These are phyloP conservation scores for Hydriomena furcata DNA, from an alignment of 2,888 invertebrate species.

Conservation along the genomic window DNA sequence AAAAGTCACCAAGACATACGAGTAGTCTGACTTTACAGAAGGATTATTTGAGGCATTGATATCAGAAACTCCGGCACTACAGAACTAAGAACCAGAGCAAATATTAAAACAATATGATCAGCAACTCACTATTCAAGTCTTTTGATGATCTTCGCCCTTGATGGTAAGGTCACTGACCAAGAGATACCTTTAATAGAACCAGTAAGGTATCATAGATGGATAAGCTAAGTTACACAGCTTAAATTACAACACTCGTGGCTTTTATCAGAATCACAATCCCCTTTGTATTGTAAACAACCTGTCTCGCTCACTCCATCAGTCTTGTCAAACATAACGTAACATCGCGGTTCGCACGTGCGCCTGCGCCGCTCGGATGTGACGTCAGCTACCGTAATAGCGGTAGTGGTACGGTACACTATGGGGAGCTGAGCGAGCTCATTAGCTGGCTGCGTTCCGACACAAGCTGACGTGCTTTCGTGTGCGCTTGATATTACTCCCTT, in stretches of 20 bases:
- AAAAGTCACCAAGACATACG: no score
- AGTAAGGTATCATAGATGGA: no score
- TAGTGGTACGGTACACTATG: conserved; percentile 23
- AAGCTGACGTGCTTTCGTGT: conserved; percentile 39
- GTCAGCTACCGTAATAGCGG: conserved; percentile 52
- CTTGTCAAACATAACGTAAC: conserved; percentile 28
- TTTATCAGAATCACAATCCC: conserved; percentile 6
- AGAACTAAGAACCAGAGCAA: no score
- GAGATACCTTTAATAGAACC: no score
- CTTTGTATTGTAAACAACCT: conserved; percentile 43
- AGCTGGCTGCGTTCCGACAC: conserved; percentile 41
- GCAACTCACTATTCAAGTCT: no score
- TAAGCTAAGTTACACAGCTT: neutral
- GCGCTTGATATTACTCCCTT: neutral
- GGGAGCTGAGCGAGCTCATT: conserved; percentile 40
- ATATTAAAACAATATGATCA: no score
- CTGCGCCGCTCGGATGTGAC: conserved; percentile 56
- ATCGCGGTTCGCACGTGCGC: conserved; percentile 46
- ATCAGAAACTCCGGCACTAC: no score
- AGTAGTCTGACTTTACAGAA: no score
- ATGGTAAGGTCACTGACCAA: no score
- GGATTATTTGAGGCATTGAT: no score
- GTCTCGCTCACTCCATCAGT: conserved; percentile 29
- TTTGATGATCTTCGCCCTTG: no score
- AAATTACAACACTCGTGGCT: no score